phyloP scores from a whole-genome alignment of 2,888 invertebrate species.

The Disparrhopalites patrizii region DNA sequence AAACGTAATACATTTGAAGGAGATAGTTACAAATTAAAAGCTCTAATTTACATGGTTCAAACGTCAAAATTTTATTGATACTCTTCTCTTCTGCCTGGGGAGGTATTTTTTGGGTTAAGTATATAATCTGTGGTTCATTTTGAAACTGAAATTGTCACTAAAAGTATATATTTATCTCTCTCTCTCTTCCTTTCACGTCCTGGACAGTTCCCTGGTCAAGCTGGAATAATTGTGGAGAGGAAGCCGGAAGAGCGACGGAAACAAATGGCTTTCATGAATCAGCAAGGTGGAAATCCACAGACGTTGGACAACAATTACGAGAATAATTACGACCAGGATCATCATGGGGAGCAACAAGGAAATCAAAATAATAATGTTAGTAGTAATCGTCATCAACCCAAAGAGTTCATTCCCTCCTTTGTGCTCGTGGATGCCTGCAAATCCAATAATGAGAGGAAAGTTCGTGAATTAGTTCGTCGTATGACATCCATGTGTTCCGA shows the following conservation, averaged over 20 bases:
- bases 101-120: too few species aligned
- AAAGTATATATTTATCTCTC: constrained; percentile 2
- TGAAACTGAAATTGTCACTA: too few species aligned
- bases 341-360: constrained; percentile 15
- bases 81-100: too few species aligned
- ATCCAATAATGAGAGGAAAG: constrained; percentile 39
- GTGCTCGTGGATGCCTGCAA: constrained; percentile 41
- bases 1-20: too few species aligned
- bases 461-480: constrained; percentile 39
- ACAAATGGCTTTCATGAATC: constrained; percentile 9
- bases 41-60: too few species aligned
- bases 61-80: too few species aligned
- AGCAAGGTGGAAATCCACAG: not conserved
- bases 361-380: constrained; percentile 7
- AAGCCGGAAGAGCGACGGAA: constrained; percentile 9
- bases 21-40: too few species aligned
- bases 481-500: constrained; percentile 27
- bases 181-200: too few species aligned
- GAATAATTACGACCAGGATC: constrained; percentile 4
- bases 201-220: too few species aligned
- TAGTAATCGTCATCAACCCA: constrained; percentile 13
- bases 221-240: too few species aligned
- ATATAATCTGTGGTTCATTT: too few species aligned
- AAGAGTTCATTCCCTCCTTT: constrained; percentile 42
- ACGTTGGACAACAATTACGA: constrained; percentile 18